Base-by-base conservation (phyloP, 2,113 vertebrate species). In the Python bivittatus region DNA sequence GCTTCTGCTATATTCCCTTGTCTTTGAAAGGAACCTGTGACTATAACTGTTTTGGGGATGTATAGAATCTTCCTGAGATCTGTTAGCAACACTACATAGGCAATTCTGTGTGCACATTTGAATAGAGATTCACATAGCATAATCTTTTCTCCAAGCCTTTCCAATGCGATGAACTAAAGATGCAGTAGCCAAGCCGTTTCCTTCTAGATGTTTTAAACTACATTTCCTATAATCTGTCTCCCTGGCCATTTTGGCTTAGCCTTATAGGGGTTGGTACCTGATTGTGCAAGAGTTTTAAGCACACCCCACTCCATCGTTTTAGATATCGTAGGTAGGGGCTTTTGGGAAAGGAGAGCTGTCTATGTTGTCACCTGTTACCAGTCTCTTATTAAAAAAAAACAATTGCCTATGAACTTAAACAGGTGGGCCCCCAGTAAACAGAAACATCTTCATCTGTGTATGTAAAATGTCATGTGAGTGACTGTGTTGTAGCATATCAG, bases 401-500 rank as follows among this genome's bases (percentile, higher is more conserved):
- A n/a, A n/a, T n/a, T n/a, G 44, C 53, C 53, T 79, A 6, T 38
- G 48, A 79, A 53, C 53, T 56, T 72, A 38, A 33, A 38, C 20
- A 42, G 29, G 25, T n/a, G 1, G 17, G 1, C 17, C 84, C 11
- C 54, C 8, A 84, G 22, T 53, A 52, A 48, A 83, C 15, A 54
- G n/a, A 79, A 79, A 20, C 7, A 42, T 79, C 22, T 38, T 79
- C 72, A 42, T 12, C 3, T 29, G 90, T 52, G 44, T 9, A 23
- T 61, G 2, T 58, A 33, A n/a, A 61, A 57, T 48, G 61, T 3
- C 5, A 60, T 3, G 25, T 87, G 93, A 94, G 5, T 48, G 88
- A 0, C 15, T 1, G 9, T 58, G 42, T 22, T 42, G 64, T 6
- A 88, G 56, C 0, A 0, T 58, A 48, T 15, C 60, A 53, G 56